Percentiles rank a stretch among this genome's conserved stretches.
Evolutionary conservation across 2,113 vertebrate genomes (phyloP).

Genomic region (Cyphomyrus plagiostoma): DNA sequence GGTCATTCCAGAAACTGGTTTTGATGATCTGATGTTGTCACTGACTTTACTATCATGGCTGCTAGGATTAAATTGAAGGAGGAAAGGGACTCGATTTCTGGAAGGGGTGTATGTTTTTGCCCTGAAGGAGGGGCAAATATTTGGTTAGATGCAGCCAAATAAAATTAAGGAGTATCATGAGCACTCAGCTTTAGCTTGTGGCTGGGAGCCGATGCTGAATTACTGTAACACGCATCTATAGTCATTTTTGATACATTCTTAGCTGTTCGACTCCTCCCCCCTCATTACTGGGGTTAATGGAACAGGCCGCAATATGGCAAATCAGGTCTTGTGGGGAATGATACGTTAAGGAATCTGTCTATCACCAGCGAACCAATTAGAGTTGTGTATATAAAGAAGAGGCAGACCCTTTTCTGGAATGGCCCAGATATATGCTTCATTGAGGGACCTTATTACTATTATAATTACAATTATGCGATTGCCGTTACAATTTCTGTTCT

Average conservation of each 20-base stretch:
- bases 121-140: neutral
- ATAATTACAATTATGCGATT: slow-evolving; percentile 21
- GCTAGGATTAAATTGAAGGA: neutral
- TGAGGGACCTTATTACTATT: slow-evolving; percentile 16
- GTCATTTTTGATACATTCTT: neutral
- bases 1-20: slow-evolving; percentile 21
- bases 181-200: neutral
- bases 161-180: neutral
- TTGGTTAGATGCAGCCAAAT: neutral
- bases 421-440: slow-evolving; percentile 10
- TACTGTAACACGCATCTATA: neutral
- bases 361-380: neutral
- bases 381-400: neutral
- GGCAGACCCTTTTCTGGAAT: neutral
- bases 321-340: neutral
- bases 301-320: neutral
- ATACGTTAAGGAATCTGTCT: neutral
- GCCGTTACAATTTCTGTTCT: slow-evolving; percentile 8
- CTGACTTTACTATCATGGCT: neutral
- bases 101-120: neutral
- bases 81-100: neutral
- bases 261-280: neutral
- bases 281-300: neutral
- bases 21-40: neutral
- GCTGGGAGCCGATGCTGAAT: neutral